These are phyloP conservation scores for Macheiramphus alcinus DNA, from an alignment of 2,113 vertebrate species.

Conservation along the genomic window DNA sequence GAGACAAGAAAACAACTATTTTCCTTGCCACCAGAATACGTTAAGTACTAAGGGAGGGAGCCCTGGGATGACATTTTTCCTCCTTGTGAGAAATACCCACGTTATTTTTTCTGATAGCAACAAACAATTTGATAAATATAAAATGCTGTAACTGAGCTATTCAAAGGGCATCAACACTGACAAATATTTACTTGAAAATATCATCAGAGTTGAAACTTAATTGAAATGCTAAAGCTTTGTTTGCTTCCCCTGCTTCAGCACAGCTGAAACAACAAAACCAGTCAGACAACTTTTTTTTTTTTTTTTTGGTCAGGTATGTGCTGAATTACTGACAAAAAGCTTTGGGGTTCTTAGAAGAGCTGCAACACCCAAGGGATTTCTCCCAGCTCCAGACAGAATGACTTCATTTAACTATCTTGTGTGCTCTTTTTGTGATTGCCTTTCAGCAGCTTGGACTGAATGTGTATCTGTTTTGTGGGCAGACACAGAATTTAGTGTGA, in stretches of 20 bases:
- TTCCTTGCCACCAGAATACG: not conserved
- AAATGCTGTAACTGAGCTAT: not conserved
- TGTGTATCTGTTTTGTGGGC: not conserved
- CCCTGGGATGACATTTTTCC: not conserved
- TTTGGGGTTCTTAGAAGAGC: slow-evolving; percentile 5
- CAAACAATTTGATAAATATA: not conserved
- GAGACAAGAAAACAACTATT: not conserved
- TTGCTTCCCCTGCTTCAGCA: slow-evolving; percentile 8
- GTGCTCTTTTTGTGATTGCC: not conserved
- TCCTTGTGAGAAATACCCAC: not conserved
- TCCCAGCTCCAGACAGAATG: not conserved
- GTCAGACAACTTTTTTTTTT: slow-evolving; percentile 35
- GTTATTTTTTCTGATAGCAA: not conserved
- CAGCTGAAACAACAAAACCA: slow-evolving; percentile 64
- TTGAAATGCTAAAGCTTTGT: slow-evolving; percentile 46
- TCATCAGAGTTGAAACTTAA: not conserved
- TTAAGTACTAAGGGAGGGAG: not conserved
- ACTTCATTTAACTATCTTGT: not conserved
- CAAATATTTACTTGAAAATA: slow-evolving; percentile 59
- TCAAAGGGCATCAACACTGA: not conserved
- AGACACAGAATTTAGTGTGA: not conserved
- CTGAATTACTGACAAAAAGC: slow-evolving; percentile 36
- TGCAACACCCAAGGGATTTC: not conserved
- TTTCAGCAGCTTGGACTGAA: not conserved
- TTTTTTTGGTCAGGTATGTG: slow-evolving; percentile 31